A percentile compares a stretch with the other conserved stretches of the same genome.
Conservation (phyloP, 2,113 vertebrate genomes). For the Pangasianodon gigas region DNA sequence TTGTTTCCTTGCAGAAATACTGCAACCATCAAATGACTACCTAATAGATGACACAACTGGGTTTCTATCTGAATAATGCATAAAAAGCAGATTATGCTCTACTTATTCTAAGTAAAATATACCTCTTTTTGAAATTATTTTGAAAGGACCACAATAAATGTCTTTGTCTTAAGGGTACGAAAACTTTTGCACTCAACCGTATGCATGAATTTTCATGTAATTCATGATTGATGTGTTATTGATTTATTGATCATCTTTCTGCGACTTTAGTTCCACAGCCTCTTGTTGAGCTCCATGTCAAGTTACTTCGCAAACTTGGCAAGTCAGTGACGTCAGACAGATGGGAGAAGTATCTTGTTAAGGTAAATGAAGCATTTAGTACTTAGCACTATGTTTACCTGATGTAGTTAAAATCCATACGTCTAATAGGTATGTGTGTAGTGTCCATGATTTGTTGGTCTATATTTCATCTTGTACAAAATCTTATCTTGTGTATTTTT, state of each 20-base stretch:
- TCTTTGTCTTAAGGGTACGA: background rate
- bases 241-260: constrained; percentile 4
- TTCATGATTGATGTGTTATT: background rate
- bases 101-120: background rate
- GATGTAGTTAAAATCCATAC: background rate
- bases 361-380: constrained; percentile 73
- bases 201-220: background rate
- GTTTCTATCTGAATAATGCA: background rate
- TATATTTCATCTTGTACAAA: background rate
- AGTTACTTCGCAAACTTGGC: constrained; percentile 95
- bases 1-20: background rate
- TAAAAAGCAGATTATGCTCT: background rate
- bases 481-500: background rate
- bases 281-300: constrained; percentile 94
- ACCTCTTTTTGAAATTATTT: background rate
- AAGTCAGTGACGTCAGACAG: constrained; percentile 91
- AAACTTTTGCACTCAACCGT: background rate
- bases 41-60: background rate
- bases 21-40: background rate
- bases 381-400: background rate
- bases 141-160: background rate
- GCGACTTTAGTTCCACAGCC: constrained; percentile 85
- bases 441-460: background rate
- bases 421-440: background rate
- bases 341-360: constrained; percentile 98